Evolutionary conservation across 2,113 vertebrate genomes (phyloP).

Genomic region (Amazona vittata): DNA sequence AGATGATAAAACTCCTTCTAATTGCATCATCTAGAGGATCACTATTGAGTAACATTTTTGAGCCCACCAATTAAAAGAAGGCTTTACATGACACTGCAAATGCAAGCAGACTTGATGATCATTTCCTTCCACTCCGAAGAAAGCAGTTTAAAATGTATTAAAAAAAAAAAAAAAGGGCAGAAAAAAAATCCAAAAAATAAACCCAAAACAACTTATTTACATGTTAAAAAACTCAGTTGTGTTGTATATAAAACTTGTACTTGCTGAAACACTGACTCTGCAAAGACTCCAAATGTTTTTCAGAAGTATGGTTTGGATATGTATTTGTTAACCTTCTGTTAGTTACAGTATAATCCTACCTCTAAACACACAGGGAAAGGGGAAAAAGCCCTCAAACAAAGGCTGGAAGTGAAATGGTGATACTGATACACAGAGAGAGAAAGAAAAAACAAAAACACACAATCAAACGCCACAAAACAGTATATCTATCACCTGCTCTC

Average conservation of each 20-base stretch:
- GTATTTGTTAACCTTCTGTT: background rate
- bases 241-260: background rate
- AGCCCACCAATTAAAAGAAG: background rate
- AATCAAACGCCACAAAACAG: background rate
- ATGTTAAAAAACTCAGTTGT: background rate
- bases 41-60: background rate
- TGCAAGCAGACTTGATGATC: background rate
- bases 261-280: background rate
- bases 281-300: background rate
- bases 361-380: background rate
- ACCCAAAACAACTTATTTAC: background rate
- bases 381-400: background rate
- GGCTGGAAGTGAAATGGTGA: background rate
- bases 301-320: background rate
- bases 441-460: background rate
- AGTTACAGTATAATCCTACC: background rate
- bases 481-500: background rate
- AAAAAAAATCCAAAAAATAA: background rate
- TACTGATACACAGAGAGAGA: background rate
- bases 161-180: background rate
- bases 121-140: background rate
- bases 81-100: background rate
- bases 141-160: background rate
- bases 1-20: background rate
- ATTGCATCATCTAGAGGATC: background rate